These are phyloP conservation scores for Lordiphosa stackelbergi DNA, from an alignment of 1,140 invertebrate genomes.

Conservation along the genomic window DNA sequence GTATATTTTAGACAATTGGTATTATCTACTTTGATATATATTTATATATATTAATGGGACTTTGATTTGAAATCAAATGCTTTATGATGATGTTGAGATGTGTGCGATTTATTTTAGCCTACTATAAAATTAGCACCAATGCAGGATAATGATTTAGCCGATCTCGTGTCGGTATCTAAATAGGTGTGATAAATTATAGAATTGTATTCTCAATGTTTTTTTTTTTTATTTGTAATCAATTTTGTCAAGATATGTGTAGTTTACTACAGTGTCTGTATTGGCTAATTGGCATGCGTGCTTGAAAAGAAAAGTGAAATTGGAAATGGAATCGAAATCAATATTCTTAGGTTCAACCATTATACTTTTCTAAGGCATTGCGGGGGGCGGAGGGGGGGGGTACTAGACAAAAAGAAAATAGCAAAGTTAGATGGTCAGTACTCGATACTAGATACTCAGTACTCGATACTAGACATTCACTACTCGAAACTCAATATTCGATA, in stretches of 20 bases:
- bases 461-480: too few species aligned
- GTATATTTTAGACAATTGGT: slow-evolving; percentile 6
- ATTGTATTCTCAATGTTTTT: not conserved
- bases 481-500: too few species aligned
- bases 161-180: slow-evolving; percentile 18
- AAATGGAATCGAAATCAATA: slow-evolving; percentile 2
- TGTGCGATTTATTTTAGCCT: slow-evolving; percentile 37
- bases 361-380: too few species aligned
- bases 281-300: slow-evolving; percentile 12
- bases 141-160: slow-evolving; percentile 51
- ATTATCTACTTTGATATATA: slow-evolving; percentile 45
- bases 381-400: too few species aligned
- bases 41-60: not conserved
- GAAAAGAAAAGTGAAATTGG: slow-evolving; percentile 2
- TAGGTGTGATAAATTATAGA: slow-evolving; percentile 17
- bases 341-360: too few species aligned
- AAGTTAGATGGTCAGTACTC: too few species aligned
- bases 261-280: slow-evolving; percentile 44
- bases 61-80: slow-evolving; percentile 45
- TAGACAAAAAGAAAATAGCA: too few species aligned
- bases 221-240: not conserved
- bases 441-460: too few species aligned
- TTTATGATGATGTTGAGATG: slow-evolving; percentile 21
- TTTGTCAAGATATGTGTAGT: slow-evolving; percentile 54
- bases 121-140: slow-evolving; percentile 71